Evolutionary conservation across 2,888 invertebrate species (phyloP).

Genomic region (Amphipyra berbera): DNA sequence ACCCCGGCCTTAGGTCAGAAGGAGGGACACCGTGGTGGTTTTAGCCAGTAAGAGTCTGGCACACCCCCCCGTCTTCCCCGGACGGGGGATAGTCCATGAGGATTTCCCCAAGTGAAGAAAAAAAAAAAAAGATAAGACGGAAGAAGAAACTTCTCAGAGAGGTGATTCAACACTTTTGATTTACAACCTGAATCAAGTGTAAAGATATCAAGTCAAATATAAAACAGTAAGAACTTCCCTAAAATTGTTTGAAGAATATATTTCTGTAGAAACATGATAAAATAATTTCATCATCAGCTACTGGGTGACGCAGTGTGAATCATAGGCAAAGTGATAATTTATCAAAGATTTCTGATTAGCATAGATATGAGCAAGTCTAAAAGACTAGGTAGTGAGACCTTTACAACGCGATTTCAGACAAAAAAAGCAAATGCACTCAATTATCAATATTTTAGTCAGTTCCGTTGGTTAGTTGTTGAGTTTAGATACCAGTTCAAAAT

Average conservation of each 20-base stretch:
- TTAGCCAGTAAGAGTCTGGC: too few species aligned
- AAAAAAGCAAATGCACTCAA: neutral
- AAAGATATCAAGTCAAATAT: constrained; percentile 6
- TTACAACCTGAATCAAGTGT: constrained; percentile 8
- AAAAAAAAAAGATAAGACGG: constrained; percentile 12
- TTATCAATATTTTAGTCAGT: too few species aligned
- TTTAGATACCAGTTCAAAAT: neutral
- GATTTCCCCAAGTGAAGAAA: too few species aligned
- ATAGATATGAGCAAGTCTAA: constrained; percentile 4
- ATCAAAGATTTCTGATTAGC: constrained; percentile 6
- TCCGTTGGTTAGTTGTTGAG: neutral
- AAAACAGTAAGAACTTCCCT: neutral
- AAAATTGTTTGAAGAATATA: constrained; percentile 11
- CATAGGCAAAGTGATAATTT: constrained; percentile 16
- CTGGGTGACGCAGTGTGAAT: constrained; percentile 5
- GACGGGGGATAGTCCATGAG: too few species aligned
- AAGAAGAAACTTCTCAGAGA: constrained; percentile 15
- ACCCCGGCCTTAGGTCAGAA: too few species aligned
- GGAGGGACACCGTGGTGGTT: too few species aligned
- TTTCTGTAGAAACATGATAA: constrained; percentile 18
- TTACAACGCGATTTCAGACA: neutral
- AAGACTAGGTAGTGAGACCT: constrained; percentile 1
- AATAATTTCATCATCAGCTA: constrained; percentile 10
- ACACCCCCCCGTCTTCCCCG: too few species aligned
- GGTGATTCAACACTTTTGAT: constrained; percentile 12